These are phyloP conservation scores for Drosophila formosana DNA, from an alignment of 2,888 invertebrate genomes.

Conservation along the genomic window DNA sequence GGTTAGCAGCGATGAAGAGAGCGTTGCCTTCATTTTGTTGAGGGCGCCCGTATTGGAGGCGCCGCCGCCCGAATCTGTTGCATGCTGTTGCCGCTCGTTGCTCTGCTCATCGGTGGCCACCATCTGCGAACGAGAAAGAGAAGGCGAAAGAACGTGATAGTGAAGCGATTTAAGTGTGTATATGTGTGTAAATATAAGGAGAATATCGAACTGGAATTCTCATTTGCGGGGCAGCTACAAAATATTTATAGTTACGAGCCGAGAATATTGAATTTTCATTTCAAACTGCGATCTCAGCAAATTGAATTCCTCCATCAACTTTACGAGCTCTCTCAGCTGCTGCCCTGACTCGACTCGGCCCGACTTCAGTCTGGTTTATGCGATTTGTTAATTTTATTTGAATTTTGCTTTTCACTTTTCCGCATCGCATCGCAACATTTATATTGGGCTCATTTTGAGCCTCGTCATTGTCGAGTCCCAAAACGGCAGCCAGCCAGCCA, in stretches of 20 bases:
- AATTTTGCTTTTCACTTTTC: slow-evolving; percentile 43
- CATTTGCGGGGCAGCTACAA: slow-evolving; percentile 59
- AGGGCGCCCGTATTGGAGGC: slow-evolving; percentile 86
- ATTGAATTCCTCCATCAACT: slow-evolving; percentile 35
- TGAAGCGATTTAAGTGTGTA: slow-evolving; percentile 16
- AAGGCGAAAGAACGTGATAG: background rate
- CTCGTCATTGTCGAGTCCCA: slow-evolving; percentile 42
- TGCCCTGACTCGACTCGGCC: background rate
- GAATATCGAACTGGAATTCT: slow-evolving; percentile 51
- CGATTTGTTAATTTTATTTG: slow-evolving; percentile 65
- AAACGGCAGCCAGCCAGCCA: slow-evolving; percentile 29
- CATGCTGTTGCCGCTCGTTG: slow-evolving; percentile 86
- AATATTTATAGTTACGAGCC: slow-evolving; percentile 60
- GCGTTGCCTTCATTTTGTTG: slow-evolving; percentile 93
- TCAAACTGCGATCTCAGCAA: background rate
- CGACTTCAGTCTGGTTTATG: slow-evolving; percentile 2
- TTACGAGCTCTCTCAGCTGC: slow-evolving; percentile 33
- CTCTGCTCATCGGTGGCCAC: slow-evolving; percentile 90
- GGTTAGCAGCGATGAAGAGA: slow-evolving; percentile 92
- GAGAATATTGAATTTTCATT: slow-evolving; percentile 46
- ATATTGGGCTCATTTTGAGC: slow-evolving; percentile 55
- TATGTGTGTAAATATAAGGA: slow-evolving; percentile 54
- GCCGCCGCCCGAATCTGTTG: slow-evolving; percentile 85
- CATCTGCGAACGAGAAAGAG: slow-evolving; percentile 87
- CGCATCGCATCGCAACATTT: slow-evolving; percentile 17